A percentile compares a stretch with the other conserved stretches of the same genome.
phyloP scores from a whole-genome alignment of 2,888 invertebrate species.

The Drosophila fulvimacula region DNA sequence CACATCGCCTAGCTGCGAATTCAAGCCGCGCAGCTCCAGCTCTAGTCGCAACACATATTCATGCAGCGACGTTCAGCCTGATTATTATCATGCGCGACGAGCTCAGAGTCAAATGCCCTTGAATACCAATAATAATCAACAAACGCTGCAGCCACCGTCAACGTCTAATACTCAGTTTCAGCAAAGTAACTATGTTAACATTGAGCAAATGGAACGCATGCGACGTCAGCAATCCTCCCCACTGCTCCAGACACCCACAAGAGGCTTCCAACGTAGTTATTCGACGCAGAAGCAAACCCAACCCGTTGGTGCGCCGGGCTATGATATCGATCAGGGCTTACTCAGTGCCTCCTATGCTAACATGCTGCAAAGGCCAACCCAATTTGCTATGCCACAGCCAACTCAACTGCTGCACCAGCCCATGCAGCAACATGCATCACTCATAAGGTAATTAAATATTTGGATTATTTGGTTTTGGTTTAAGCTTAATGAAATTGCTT shows the following conservation, averaged over 20 bases:
- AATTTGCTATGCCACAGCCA: slow-evolving; percentile 66
- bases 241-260: slow-evolving; percentile 64
- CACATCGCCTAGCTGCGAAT: slow-evolving; percentile 83
- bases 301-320: slow-evolving; percentile 65
- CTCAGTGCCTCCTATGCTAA: slow-evolving; percentile 73
- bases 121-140: slow-evolving; percentile 20
- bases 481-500: not conserved
- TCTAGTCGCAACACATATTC: slow-evolving; percentile 82
- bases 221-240: slow-evolving; percentile 84
- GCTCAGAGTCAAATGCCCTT: slow-evolving; percentile 83
- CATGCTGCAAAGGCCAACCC: slow-evolving; percentile 70
- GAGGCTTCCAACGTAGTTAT: slow-evolving; percentile 84
- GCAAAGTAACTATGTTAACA: slow-evolving; percentile 86
- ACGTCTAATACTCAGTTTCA: slow-evolving; percentile 51
- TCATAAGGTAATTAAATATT: slow-evolving; percentile 55
- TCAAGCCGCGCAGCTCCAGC: slow-evolving; percentile 74
- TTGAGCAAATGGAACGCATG: slow-evolving; percentile 87
- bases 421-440: slow-evolving; percentile 56
- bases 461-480: not conserved
- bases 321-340: slow-evolving; percentile 73
- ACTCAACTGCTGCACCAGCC: slow-evolving; percentile 59
- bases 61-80: slow-evolving; percentile 79
- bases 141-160: slow-evolving; percentile 33
- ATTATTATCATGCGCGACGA: slow-evolving; percentile 82
- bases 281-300: slow-evolving; percentile 81